These are phyloP conservation scores for Pammene aurita DNA, from an alignment of 2,888 invertebrate species.

Conservation along the genomic window DNA sequence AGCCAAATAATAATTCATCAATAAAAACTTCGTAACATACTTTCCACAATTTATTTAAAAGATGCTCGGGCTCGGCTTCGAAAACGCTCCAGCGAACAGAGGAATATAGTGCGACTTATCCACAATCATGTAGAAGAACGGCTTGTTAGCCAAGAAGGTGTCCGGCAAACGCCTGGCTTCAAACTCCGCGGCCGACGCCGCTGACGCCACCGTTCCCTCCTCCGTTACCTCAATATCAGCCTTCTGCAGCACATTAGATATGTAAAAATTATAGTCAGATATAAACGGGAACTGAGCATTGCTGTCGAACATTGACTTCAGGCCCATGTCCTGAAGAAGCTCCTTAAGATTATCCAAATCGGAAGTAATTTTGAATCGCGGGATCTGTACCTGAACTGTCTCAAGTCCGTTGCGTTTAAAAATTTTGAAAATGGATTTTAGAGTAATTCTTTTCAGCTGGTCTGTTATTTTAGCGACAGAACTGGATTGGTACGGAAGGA, in stretches of 20 bases:
- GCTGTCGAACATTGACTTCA: constrained; percentile 62
- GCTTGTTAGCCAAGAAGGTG: constrained; percentile 62
- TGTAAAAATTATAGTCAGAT: constrained; percentile 56
- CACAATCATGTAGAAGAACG: constrained; percentile 73
- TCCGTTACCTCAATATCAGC: constrained; percentile 72
- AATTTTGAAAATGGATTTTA: constrained; percentile 72
- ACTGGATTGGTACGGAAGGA: constrained; percentile 81
- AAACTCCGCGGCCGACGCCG: constrained; percentile 54
- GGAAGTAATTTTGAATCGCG: constrained; percentile 83
- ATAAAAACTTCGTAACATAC: too few species aligned
- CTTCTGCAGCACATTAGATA: constrained; percentile 71
- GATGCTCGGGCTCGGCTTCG: constrained; percentile 58
- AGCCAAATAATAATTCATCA: too few species aligned
- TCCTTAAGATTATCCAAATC: constrained; percentile 75
- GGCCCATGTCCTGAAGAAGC: constrained; percentile 68
- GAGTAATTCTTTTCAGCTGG: constrained; percentile 71
- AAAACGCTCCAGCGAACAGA: constrained; percentile 71
- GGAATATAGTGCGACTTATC: constrained; percentile 61
- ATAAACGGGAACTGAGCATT: constrained; percentile 60
- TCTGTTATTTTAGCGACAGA: constrained; percentile 72
- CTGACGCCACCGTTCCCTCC: constrained; percentile 64
- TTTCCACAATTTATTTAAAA: constrained; percentile 48
- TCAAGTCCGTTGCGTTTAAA: constrained; percentile 64
- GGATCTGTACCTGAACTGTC: constrained; percentile 82
- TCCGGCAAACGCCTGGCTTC: constrained; percentile 51